Base-by-base conservation (phyloP, 2,888 invertebrate species). In the Lydus trimaculatus region DNA sequence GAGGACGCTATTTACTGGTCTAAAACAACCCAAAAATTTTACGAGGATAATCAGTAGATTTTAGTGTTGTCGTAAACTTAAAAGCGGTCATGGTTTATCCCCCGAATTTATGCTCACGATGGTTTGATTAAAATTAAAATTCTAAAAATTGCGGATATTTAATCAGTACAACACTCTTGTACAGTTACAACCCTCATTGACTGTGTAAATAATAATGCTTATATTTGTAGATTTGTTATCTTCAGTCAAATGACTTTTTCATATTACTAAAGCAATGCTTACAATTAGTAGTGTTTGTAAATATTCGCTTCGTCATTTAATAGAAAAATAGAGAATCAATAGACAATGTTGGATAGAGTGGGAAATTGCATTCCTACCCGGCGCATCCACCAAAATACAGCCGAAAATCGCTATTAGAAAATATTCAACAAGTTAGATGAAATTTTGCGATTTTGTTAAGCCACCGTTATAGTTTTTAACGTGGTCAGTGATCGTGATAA, bases 371-470 rank as follows among this genome's bases (percentile, higher is more conserved):
- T 25, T 36, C 43, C 39, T 13, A n/a, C 28, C 58, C 43, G 61
- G 65, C 61, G 61, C 65, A 31, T 65, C 65, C 65, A 61, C 65
- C 65, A 65, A 61, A 6, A n/a, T n/a, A n/a, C n/a, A n/a, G 4
- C 6, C 52, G 9, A 52, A 8, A 25, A 56, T 56, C 56, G 13
- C 28, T 28, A 25, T 15, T 15, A 0, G 15, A 25, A 56, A 56
- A 25, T 56, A 25, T 56, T 56, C 56, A 56, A 56, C 56, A 56
- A 56, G 56, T 56, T 25, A 56, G 25, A n/a, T n/a, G n/a, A n/a
- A n/a, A n/a, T 56, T 56, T 56, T 23, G 25, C 4, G 9, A 56
- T 13, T 39, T 39, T n/a, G 39, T 39, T 39, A 23, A 25, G 8
- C 56, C 11, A 23, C 1, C 15, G 56, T 25, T 23, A 15, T 25